Conservation (phyloP, 1,140 invertebrate genomes). For the Macrobrachium rosenbergii region DNA sequence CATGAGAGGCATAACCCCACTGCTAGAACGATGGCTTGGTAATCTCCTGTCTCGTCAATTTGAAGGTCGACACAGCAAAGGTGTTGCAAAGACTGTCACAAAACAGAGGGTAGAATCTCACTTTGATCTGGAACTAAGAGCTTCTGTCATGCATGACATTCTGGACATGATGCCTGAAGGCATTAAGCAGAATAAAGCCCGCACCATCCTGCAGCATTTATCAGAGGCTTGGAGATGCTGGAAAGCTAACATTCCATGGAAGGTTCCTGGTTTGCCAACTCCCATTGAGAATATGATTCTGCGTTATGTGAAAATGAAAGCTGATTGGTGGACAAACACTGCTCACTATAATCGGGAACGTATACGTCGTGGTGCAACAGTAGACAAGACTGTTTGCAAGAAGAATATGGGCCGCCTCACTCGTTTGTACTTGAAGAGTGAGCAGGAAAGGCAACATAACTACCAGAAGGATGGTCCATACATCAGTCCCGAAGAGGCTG, state of each 20-base stretch:
- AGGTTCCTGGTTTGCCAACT: slow-evolving; percentile 97
- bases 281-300: slow-evolving; percentile 99
- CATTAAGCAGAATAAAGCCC: slow-evolving; percentile 99
- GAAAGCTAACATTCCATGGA: slow-evolving; percentile 99
- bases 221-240: slow-evolving; percentile 99
- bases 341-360: slow-evolving; percentile 99
- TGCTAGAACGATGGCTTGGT: slow-evolving; percentile 97
- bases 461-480: slow-evolving; percentile 99
- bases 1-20: slow-evolving; percentile 97
- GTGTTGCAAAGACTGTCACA: slow-evolving; percentile 99
- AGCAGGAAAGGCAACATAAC: slow-evolving; percentile 99
- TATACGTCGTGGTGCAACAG: slow-evolving; percentile 91
- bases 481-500: slow-evolving; percentile 98
- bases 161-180: slow-evolving; percentile 99
- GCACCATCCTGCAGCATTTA: slow-evolving; percentile 98
- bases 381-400: slow-evolving; percentile 99
- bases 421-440: slow-evolving; percentile 96
- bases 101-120: slow-evolving; percentile 99
- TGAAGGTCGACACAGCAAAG: slow-evolving; percentile 98
- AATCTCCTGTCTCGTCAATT: slow-evolving; percentile 98
- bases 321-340: slow-evolving; percentile 99
- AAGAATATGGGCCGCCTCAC: slow-evolving; percentile 98
- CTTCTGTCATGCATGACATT: slow-evolving; percentile 99
- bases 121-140: slow-evolving; percentile 97
- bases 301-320: slow-evolving; percentile 99